Evolutionary conservation across 2,113 vertebrate species (phyloP).

Genomic region (Ciconia boyciana): DNA sequence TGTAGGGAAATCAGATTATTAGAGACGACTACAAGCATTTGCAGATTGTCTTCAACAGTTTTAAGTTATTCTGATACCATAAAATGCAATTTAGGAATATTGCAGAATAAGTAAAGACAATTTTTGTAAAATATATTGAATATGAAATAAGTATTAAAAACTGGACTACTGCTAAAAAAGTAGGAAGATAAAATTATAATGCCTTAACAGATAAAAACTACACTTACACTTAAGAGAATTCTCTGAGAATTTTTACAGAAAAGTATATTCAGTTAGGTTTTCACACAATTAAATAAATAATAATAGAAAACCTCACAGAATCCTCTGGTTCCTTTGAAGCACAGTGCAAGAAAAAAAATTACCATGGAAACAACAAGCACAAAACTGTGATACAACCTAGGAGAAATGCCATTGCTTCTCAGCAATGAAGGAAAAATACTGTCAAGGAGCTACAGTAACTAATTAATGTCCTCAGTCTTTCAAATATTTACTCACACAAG

Average conservation of each 20-base stretch:
- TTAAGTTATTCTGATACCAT: background rate
- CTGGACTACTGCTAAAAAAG: background rate
- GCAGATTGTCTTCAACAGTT: background rate
- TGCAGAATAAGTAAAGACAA: background rate
- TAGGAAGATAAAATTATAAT: background rate
- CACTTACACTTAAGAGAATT: background rate
- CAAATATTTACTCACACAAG: background rate
- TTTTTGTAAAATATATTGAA: background rate
- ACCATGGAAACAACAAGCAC: conserved; percentile 60
- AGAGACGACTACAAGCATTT: background rate
- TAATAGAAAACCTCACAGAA: background rate
- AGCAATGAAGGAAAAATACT: conserved; percentile 40
- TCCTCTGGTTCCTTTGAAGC: conserved; percentile 20
- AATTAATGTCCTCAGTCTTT: background rate
- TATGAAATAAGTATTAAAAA: background rate
- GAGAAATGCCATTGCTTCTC: conserved; percentile 31
- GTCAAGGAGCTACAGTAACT: background rate
- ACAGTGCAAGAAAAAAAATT: conserved; percentile 42
- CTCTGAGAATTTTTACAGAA: background rate
- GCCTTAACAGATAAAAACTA: background rate
- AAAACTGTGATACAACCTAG: conserved; percentile 38
- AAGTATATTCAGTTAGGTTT: background rate
- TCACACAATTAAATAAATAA: conserved; percentile 44
- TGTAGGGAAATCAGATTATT: background rate
- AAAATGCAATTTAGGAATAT: background rate